A percentile compares a stretch with the other conserved stretches of the same genome.
These are phyloP conservation scores for Dysmachus trigonus DNA, from an alignment of 2,888 invertebrate species.

Conservation along the genomic window DNA sequence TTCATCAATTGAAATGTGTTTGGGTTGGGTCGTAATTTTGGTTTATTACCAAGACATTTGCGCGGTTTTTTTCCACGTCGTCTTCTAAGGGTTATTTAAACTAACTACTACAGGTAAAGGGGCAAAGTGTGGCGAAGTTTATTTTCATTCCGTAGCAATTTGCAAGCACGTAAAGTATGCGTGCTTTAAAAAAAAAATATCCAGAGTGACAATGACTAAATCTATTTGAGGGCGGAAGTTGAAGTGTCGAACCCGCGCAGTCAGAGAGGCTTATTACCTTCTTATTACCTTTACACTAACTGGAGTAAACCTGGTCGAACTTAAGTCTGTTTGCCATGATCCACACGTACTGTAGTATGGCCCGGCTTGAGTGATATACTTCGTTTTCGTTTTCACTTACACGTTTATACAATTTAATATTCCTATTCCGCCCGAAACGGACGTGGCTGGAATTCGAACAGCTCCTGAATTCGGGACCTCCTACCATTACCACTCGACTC, in stretches of 20 bases:
- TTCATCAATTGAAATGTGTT: not conserved
- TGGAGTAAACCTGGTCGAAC: not conserved
- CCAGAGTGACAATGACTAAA: not conserved
- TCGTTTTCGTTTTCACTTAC: slow-evolving; percentile 35
- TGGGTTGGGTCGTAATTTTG: not conserved
- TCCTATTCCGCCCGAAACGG: slow-evolving; percentile 25
- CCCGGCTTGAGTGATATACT: slow-evolving; percentile 28
- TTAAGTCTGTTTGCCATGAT: slow-evolving; percentile 15
- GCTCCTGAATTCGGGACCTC: not conserved
- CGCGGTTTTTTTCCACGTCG: not conserved
- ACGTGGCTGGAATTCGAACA: slow-evolving; percentile 29
- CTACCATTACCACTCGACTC: not conserved
- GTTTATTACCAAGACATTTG: not conserved
- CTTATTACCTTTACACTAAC: not conserved
- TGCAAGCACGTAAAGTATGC: not conserved
- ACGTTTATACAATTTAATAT: slow-evolving; percentile 47
- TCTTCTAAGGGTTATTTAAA: not conserved
- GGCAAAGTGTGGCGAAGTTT: not conserved
- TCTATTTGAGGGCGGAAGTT: not conserved
- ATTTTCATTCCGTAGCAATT: not conserved
- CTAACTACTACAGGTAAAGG: not conserved
- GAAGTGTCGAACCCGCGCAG: not conserved
- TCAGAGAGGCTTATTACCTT: not conserved
- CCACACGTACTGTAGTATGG: slow-evolving; percentile 17
- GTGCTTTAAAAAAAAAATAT: not conserved